Evolutionary conservation across 2,797 vertebrate genomes (phyloP).

Genomic region (Spea hammondii): DNA sequence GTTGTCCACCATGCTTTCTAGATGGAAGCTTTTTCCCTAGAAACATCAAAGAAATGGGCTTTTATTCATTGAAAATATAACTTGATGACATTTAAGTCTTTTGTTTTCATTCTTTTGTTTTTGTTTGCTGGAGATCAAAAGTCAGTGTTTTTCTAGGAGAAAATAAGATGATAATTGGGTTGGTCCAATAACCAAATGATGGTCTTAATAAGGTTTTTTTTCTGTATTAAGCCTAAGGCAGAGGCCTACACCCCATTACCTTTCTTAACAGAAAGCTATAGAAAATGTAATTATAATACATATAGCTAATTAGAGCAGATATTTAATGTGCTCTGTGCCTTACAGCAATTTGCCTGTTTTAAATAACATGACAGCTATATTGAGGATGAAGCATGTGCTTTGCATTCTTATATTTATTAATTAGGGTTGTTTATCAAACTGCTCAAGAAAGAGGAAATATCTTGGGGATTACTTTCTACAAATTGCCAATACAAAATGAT

Average conservation of each 20-base stretch:
- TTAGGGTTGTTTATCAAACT: not conserved
- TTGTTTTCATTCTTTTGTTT: not conserved
- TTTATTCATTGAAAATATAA: not conserved
- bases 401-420: not conserved
- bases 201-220: not conserved
- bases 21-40: not conserved
- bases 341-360: constrained; percentile 19
- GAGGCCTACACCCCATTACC: constrained; percentile 28
- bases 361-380: constrained; percentile 18
- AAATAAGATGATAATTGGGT: constrained; percentile 28
- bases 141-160: not conserved
- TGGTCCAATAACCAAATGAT: constrained; percentile 26
- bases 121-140: not conserved
- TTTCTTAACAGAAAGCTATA: constrained; percentile 9
- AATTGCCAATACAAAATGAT: not conserved
- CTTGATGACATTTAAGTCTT: no score
- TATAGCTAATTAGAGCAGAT: constrained; percentile 18
- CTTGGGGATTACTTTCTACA: not conserved
- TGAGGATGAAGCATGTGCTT: constrained; percentile 14
- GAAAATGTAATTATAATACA: constrained; percentile 12
- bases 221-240: constrained; percentile 1
- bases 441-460: not conserved
- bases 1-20: not conserved
- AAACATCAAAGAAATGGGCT: not conserved
- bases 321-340: constrained; percentile 24